Conservation (phyloP, 2,888 invertebrate species). For the Campoletis raptor region DNA sequence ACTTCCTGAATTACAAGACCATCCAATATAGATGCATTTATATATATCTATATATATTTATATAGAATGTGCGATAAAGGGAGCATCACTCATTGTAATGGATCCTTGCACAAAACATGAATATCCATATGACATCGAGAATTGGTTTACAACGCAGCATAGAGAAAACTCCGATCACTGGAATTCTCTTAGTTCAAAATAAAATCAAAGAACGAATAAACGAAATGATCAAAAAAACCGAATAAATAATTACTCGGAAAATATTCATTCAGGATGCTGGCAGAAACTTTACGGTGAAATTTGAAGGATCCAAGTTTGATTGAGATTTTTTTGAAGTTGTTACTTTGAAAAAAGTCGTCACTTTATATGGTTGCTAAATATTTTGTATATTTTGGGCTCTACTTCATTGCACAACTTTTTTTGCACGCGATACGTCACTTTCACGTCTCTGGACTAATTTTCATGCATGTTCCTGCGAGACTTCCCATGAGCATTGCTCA, state of each 20-base stretch:
- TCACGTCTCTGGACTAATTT: not conserved
- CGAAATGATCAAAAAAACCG: not conserved
- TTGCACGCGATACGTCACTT: not conserved
- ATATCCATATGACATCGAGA: slow-evolving; percentile 18
- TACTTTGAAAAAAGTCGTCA: not conserved
- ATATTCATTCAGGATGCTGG: not conserved
- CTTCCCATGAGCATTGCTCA: not conserved
- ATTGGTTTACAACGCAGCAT: slow-evolving; percentile 9
- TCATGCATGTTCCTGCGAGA: not conserved
- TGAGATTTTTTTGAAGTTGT: not conserved
- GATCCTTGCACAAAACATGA: slow-evolving; percentile 7
- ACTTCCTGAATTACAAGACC: slow-evolving; percentile 57
- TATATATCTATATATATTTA: not conserved
- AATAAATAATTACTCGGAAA: not conserved
- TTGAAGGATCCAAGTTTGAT: not conserved
- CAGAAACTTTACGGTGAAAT: not conserved
- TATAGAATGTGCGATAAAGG: not conserved
- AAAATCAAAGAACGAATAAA: not conserved
- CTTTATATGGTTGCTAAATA: not conserved
- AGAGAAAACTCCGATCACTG: slow-evolving; percentile 28
- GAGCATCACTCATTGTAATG: slow-evolving; percentile 51
- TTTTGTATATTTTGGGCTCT: not conserved
- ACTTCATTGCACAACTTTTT: not conserved
- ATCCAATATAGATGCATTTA: slow-evolving; percentile 6
- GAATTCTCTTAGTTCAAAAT: slow-evolving; percentile 13